A percentile compares a stretch with the other conserved stretches of the same genome.
Conservation (phyloP, 2,888 invertebrate species). For the Protophormia terraenovae region DNA sequence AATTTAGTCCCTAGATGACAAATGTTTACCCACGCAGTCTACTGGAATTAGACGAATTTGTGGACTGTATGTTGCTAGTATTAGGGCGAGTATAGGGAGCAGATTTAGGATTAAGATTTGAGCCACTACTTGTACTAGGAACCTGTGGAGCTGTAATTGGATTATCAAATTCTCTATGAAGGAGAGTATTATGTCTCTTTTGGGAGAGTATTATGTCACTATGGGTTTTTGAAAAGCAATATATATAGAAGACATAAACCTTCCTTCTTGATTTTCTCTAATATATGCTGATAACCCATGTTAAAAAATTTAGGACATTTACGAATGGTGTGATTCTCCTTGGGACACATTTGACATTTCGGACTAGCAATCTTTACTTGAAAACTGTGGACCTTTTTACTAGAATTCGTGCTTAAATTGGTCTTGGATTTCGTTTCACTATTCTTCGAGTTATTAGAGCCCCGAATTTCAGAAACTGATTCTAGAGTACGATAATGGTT, state of each 20-base stretch:
- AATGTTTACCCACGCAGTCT: not conserved
- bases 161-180: not conserved
- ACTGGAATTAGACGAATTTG: not conserved
- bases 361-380: slow-evolving; percentile 7
- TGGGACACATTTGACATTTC: too few species aligned
- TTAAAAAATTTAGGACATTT: slow-evolving; percentile 26
- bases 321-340: not conserved
- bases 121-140: not conserved
- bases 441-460: not conserved
- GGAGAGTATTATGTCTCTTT: too few species aligned
- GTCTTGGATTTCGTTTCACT: not conserved
- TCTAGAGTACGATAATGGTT: not conserved
- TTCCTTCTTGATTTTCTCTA: not conserved
- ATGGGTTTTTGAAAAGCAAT: slow-evolving; percentile 17
- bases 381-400: slow-evolving; percentile 9
- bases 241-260: not conserved
- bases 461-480: not conserved
- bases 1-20: not conserved
- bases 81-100: not conserved
- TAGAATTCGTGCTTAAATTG: not conserved
- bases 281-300: not conserved
- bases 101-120: not conserved
- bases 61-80: not conserved
- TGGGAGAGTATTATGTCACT: not conserved
- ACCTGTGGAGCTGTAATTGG: not conserved